phyloP scores from a whole-genome alignment of 2,113 vertebrate species.

The Thymallus thymallus region DNA sequence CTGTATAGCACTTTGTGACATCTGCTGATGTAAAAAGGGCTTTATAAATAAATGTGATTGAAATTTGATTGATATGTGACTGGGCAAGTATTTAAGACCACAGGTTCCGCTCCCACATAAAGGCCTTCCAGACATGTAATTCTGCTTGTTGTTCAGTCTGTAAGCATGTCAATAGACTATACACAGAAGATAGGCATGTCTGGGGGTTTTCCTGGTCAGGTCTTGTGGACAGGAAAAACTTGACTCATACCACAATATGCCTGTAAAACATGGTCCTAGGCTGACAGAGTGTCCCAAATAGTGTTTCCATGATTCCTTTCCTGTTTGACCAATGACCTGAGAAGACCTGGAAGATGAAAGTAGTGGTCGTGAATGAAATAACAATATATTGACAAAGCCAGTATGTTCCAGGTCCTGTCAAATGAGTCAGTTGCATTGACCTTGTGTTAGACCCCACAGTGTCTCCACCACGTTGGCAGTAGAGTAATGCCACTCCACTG shows the following conservation, averaged over 20 bases:
- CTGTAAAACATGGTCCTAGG: no score
- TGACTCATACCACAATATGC: no score
- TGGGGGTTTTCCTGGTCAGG: background rate
- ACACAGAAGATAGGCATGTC: background rate
- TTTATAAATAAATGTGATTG: no score
- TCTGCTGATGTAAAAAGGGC: no score
- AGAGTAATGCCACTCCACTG: slow-evolving; percentile 28
- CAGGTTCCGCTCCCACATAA: slow-evolving; percentile 19
- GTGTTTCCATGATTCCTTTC: background rate
- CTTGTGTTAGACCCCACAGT: slow-evolving; percentile 2
- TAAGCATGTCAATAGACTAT: background rate
- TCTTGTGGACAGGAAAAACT: no score
- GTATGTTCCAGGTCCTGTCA: background rate
- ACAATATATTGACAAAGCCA: background rate
- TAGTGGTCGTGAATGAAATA: background rate
- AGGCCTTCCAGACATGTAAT: slow-evolving; percentile 13
- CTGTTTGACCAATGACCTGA: background rate
- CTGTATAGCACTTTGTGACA: no score
- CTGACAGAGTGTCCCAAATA: background rate
- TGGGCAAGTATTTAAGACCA: slow-evolving; percentile 31
- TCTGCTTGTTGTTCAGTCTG: background rate
- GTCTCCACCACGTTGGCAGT: slow-evolving; percentile 28
- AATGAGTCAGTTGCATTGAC: background rate
- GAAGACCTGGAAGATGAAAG: background rate
- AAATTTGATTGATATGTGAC: slow-evolving; percentile 21